Conservation (phyloP, 2,888 invertebrate species). For the Acrobeloides nanus region DNA sequence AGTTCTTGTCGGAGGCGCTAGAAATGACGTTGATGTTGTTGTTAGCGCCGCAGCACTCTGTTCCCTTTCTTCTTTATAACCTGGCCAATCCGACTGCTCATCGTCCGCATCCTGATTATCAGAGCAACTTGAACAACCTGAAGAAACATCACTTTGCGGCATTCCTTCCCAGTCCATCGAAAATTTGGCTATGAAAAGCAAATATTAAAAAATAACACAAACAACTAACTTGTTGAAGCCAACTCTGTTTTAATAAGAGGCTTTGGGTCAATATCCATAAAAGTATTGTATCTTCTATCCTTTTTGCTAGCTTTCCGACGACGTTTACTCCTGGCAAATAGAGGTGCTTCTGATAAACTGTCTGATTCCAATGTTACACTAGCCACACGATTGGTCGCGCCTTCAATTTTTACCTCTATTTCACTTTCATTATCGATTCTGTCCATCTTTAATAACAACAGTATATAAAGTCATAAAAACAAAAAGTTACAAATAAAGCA, state of each 20-base stretch:
- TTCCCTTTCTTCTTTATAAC: slow-evolving; percentile 15
- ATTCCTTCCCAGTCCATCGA: slow-evolving; percentile 16
- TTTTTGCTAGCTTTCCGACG: slow-evolving; percentile 10
- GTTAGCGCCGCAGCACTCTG: too few relatives aligned
- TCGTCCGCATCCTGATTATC: slow-evolving; percentile 33
- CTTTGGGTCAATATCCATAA: not conserved
- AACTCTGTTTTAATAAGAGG: not conserved
- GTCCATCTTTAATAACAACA: too few relatives aligned
- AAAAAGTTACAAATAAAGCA: too few relatives aligned
- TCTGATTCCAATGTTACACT: slow-evolving; percentile 34
- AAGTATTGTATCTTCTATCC: slow-evolving; percentile 10
- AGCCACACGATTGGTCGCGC: slow-evolving; percentile 21
- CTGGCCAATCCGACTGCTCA: slow-evolving; percentile 47
- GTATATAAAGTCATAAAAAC: too few relatives aligned
- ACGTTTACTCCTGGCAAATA: slow-evolving; percentile 18
- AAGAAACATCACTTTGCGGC: slow-evolving; percentile 7
- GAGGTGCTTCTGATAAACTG: slow-evolving; percentile 26
- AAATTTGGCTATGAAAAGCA: slow-evolving; percentile 9
- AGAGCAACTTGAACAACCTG: slow-evolving; percentile 6
- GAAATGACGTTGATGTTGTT: too few relatives aligned
- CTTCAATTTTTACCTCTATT: too few relatives aligned
- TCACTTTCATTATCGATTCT: too few relatives aligned
- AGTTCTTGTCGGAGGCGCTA: too few relatives aligned
- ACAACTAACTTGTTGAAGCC: not conserved
- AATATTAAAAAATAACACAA: not conserved